phyloP scores from a whole-genome alignment of 2,797 vertebrate species.

The Neopelma chrysocephalum region DNA sequence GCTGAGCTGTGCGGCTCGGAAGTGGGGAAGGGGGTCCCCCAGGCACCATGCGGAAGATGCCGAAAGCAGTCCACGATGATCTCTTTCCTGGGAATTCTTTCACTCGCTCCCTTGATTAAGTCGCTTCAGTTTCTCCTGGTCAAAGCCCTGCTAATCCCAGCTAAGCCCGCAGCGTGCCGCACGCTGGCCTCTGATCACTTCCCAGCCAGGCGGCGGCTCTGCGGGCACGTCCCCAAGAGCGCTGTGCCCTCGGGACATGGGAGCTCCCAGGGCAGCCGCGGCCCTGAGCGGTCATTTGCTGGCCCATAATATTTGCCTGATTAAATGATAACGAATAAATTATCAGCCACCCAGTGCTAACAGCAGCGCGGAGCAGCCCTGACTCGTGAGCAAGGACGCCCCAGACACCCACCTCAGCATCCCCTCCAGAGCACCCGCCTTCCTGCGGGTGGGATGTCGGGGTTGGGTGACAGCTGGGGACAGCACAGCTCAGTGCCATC shows the following conservation, averaged over 20 bases:
- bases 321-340: not conserved
- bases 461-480: not conserved
- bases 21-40: not conserved
- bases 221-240: not conserved
- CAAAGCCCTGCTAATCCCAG: not conserved
- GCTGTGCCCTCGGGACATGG: rapidly evolving
- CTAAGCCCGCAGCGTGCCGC: not conserved
- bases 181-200: not conserved
- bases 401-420: rapidly evolving
- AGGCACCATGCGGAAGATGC: not conserved
- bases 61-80: not conserved
- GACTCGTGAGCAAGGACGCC: not conserved
- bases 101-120: not conserved
- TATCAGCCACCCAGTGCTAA: not conserved
- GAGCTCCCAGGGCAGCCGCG: not conserved
- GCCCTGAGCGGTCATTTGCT: not conserved
- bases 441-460: not conserved
- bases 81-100: not conserved
- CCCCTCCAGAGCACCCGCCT: not conserved
- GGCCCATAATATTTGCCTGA: not conserved
- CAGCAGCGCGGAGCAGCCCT: not conserved
- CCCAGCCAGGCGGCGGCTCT: not conserved
- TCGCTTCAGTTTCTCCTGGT: not conserved
- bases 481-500: rapidly evolving
- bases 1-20: rapidly evolving